Evolutionary conservation across 2,888 invertebrate species (phyloP).

Genomic region (Bembecia ichneumoniformis): DNA sequence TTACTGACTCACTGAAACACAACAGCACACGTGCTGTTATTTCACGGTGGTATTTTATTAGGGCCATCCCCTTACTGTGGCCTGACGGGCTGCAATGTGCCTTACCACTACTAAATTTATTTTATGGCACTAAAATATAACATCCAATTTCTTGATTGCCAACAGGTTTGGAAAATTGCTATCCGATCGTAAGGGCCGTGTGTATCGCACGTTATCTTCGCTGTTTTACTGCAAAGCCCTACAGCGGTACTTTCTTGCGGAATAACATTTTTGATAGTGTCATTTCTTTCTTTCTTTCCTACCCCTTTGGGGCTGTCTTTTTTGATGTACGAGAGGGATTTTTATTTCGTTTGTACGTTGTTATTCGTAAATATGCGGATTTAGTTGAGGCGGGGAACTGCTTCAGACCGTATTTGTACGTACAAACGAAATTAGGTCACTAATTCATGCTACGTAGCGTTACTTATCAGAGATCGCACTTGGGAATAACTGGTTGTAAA

Average conservation of each 20-base stretch:
- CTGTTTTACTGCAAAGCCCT: conserved; percentile 13
- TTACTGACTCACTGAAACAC: too few species aligned
- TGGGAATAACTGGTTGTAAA: too few species aligned
- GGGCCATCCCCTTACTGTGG: too few species aligned
- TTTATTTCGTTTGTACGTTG: conserved; percentile 5
- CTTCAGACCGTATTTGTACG: background rate
- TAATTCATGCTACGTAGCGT: too few species aligned
- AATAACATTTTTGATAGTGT: conserved; percentile 38
- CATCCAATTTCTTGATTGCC: too few species aligned
- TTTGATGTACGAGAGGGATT: conserved; percentile 1
- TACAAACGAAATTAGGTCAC: too few species aligned
- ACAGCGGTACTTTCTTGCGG: conserved; percentile 18
- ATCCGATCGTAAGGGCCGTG: conserved; percentile 3
- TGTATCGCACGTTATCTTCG: conserved; percentile 9
- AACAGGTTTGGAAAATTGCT: background rate
- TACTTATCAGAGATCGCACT: too few species aligned
- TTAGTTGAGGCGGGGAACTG: background rate
- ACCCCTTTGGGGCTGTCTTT: conserved; percentile 13
- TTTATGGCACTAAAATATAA: too few species aligned
- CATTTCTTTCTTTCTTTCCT: conserved; percentile 14
- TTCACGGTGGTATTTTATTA: too few species aligned
- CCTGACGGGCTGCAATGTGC: too few species aligned
- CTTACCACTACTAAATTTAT: too few species aligned
- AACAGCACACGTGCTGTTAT: too few species aligned
- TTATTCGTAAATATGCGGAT: conserved; percentile 3